Evolutionary conservation across 2,888 invertebrate species (phyloP), one percentile per base, ranked within the genome.

Genomic region (Chaitophorus viminalis): DNA sequence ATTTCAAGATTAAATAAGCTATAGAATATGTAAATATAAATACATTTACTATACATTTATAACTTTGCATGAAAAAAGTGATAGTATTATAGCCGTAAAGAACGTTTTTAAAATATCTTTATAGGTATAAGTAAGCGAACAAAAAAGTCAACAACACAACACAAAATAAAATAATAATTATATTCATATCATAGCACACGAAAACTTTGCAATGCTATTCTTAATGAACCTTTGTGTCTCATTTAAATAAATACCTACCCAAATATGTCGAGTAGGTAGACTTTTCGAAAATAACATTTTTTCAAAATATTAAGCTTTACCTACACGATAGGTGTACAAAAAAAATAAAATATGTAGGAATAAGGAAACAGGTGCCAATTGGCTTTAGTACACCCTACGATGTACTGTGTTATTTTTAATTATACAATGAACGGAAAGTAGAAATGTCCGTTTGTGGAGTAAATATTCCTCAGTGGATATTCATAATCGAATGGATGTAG

Each of bases 341-440:
- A 52, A 33, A 70, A 52, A 8, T n/a, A n/a, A 29, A 33, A 70
- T 54, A 79, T n/a, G 11, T n/a, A 68, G 29, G 29, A 68, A 68
- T n/a, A 29, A 46, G 29, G 31, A 82, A 46, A 25, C 46, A 9
- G 31, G n/a, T 70, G 81, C 81, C 70, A 82, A 70, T 82, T 52
- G 70, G 31, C 52, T 46, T 79, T 29, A 8, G 70, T 18, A 65
- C 31, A 33, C 4, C 14, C 36, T 70, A 17, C 29, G 29, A 33
- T 72, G 70, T n/a, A 54, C 17, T n/a, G 82, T 74, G 54, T 60
- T 82, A 29, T 75, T 83, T 82, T 83, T 83, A 75, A 83, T 83
- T 75, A 83, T 29, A 8, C 60, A 18, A 6, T 21, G n/a, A 11
- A n/a, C n/a, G 33, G 36, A 74, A 74, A 82, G 54, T 17, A 36